phyloP scores from a whole-genome alignment of 2,888 invertebrate genomes.

The Eilema griseolum region DNA sequence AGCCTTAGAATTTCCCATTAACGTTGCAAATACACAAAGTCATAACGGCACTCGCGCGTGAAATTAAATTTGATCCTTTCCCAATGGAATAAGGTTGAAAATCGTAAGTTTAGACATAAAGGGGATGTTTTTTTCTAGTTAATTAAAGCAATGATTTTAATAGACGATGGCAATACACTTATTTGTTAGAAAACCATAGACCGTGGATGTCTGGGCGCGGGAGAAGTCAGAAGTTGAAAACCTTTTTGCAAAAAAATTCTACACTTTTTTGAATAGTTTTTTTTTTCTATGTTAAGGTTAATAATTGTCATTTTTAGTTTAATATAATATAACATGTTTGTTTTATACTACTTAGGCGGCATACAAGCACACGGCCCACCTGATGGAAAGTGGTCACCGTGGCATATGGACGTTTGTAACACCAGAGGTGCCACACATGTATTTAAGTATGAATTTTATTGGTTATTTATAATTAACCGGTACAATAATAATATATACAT shows the following conservation, averaged over 20 bases:
- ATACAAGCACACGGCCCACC: no score
- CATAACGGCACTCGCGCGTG: slow-evolving; percentile 30
- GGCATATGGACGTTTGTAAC: no score
- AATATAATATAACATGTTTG: no score
- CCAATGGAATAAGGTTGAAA: slow-evolving; percentile 29
- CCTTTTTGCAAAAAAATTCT: slow-evolving; percentile 28
- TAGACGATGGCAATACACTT: slow-evolving; percentile 69
- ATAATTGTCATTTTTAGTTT: no score
- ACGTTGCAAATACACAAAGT: slow-evolving; percentile 13
- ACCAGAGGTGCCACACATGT: no score
- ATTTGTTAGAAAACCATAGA: slow-evolving; percentile 72
- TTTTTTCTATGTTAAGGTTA: no score
- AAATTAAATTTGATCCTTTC: slow-evolving; percentile 16
- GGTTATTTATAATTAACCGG: no score
- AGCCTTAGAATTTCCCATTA: slow-evolving; percentile 39
- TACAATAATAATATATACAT: no score
- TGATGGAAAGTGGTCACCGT: no score
- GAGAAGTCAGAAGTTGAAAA: slow-evolving; percentile 54
- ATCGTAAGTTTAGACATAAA: slow-evolving; percentile 23
- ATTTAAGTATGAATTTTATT: no score
- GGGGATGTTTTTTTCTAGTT: slow-evolving; percentile 59
- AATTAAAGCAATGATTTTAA: slow-evolving; percentile 70
- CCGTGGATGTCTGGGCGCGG: slow-evolving; percentile 63
- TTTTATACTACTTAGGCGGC: no score
- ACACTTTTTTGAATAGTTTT: no score